Evolutionary conservation across 2,888 invertebrate species (phyloP).

Genomic region (Eristalis tenax): DNA sequence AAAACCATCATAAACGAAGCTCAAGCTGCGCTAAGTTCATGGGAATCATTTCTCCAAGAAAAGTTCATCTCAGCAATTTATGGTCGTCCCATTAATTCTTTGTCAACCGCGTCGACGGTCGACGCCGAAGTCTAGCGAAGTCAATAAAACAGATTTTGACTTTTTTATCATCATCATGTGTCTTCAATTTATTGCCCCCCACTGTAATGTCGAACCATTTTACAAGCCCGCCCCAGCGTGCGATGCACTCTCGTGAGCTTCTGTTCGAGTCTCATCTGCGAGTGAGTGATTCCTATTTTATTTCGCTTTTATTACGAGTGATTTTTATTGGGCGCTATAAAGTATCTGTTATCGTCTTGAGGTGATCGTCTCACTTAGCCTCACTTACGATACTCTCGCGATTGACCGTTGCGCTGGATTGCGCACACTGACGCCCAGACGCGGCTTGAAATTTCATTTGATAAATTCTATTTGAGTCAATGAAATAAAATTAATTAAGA

Average conservation of each 20-base stretch:
- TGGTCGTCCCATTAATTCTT: background rate
- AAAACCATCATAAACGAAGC: background rate
- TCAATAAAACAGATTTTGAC: background rate
- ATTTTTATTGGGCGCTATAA: slow-evolving; percentile 8
- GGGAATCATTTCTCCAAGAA: background rate
- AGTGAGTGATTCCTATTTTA: slow-evolving; percentile 15
- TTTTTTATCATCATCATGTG: background rate
- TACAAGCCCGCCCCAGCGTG: background rate
- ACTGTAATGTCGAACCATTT: background rate
- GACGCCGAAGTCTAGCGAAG: background rate
- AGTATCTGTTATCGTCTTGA: background rate
- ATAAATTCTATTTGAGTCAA: background rate
- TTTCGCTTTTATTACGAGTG: slow-evolving; percentile 8
- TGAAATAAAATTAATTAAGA: background rate
- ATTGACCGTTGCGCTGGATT: background rate
- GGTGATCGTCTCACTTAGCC: background rate
- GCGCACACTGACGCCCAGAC: background rate
- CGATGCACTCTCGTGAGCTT: slow-evolving; percentile 4
- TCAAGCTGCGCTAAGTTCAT: background rate
- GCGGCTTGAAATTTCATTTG: background rate
- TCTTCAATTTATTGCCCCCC: slow-evolving; percentile 1
- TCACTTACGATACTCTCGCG: background rate
- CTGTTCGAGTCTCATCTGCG: background rate
- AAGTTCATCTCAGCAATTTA: background rate
- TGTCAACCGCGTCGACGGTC: background rate